Percentiles rank a stretch among this genome's conserved stretches.
Conservation (phyloP, 2,797 vertebrate genomes). For the Dendrocincla tyrannina region DNA sequence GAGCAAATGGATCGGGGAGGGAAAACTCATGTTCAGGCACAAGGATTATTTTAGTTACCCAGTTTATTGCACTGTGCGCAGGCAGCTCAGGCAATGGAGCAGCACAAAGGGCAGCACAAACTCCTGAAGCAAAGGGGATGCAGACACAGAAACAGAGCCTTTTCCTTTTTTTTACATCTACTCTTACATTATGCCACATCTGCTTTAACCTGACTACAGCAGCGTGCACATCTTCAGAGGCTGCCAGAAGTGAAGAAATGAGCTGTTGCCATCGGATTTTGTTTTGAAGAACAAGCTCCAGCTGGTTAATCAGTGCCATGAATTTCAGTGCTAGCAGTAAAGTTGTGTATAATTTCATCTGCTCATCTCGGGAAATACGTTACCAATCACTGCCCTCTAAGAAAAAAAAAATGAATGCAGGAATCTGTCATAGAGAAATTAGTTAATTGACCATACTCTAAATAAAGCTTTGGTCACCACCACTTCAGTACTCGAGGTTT, state of each 20-base stretch:
- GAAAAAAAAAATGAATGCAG: neutral
- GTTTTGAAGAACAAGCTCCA: neutral
- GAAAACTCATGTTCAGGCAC: neutral
- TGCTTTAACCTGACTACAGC: neutral
- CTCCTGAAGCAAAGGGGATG: neutral
- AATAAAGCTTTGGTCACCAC: neutral
- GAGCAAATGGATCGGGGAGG: neutral
- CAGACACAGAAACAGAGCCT: neutral
- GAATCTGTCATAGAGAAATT: neutral
- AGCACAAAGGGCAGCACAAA: neutral
- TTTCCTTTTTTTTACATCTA: neutral
- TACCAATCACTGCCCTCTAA: neutral
- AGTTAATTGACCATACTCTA: neutral
- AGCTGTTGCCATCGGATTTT: neutral
- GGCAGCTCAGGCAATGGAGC: neutral
- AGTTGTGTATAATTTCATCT: neutral
- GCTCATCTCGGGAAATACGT: neutral
- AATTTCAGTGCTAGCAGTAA: neutral
- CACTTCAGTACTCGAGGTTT: neutral
- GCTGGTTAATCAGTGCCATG: neutral
- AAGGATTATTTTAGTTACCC: neutral
- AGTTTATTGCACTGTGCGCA: neutral
- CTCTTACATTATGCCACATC: neutral
- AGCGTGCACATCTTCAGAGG: neutral
- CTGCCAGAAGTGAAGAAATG: neutral